Evolutionary conservation across 2,113 vertebrate genomes (phyloP), one percentile per base, ranked within the genome.

Genomic region (Psammodynastes pulverulentus): DNA sequence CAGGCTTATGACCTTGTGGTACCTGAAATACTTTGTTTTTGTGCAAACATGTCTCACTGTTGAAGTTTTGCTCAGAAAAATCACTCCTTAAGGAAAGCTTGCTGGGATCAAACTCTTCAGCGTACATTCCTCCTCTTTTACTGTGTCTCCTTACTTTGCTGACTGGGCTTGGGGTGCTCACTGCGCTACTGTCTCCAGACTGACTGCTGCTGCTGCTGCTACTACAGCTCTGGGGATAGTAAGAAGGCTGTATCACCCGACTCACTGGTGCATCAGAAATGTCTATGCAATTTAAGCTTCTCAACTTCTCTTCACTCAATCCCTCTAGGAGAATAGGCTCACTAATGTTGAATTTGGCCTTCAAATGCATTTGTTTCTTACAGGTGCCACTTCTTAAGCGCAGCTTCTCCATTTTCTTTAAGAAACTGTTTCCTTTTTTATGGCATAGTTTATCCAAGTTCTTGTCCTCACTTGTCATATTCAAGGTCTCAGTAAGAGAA

Each of bases 341-440:
- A n/a, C 97, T 96, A 89, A 98, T 97, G 13, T 94, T 15, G 9
- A 94, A 95, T 92, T 90, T 95, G 39, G 94, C 72, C 91, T 94
- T 96, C 86, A 92, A 90, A 9, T 94, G 95, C 13, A 92, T 79
- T n/a, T 56, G 86, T 43, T 92, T 96, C 90, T 95, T 97, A 86
- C 96, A 95, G 6, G 89, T 96, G 0, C 96, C 89, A 34, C 97
- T 97, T 79, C 96, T 96, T 87, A 98, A 92, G 53, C 98, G 96
- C 72, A 99, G 96, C 93, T 98, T 98, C 93, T 99, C 98, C 97
- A 99, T 98, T 96, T 97, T 99, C 94, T 96, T 97, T 87, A 98
- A 95, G 89, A 99, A 96, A 89, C 98, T 97, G 90, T 95, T 97
- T 53, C 97, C 97, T 93, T 97, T 98, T 93, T 97, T 98, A 39